Evolutionary conservation across 1,140 invertebrate species (phyloP), one percentile per base, ranked within the genome.

Genomic region (Adoxophyes honmai): DNA sequence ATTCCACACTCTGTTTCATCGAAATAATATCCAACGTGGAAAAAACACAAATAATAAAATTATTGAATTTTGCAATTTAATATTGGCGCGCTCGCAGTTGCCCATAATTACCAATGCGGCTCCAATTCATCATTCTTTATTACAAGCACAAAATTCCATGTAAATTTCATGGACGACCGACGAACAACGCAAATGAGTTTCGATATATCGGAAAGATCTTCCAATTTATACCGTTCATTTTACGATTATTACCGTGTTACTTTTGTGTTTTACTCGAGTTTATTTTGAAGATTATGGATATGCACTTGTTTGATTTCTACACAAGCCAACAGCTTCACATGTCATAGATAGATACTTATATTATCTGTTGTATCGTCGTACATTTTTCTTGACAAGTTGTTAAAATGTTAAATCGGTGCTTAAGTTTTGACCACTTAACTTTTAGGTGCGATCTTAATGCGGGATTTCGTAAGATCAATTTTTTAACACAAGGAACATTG

Each of bases 71-170:
- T 57, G 73, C 71, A 81, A 79, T 84, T 81, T 81, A 79, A 85
- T 80, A 81, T 80, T 74, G 72, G 64, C 69, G 67, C 68, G 75
- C 66, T 68, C 70, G 73, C 68, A 70, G 73, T 64, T 76, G 72
- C 62, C 81, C 74, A 73, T 85, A 85, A 85, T 84, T 84, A 84
- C 78, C 81, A 84, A 76, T 82, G 80, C 78, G 77, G 73, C 75
- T 70, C 70, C 81, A 82, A 87, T 87, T 84, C 84, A 87, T 87
- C 84, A 87, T 87, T 84, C 78, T 87, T 87, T 87, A 85, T 87
- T 85, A 82, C 78, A 81, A 84, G 75, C 81, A 77, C 78, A 70
- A 82, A 84, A 84, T 84, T 82, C 78, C 77, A 85, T 85, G 81
- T 85, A 87, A 84, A 85, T 87, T 87, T 84, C 75, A 83, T 79